Conservation (phyloP, 1,140 invertebrate species). For the Nylanderia fulva region DNA sequence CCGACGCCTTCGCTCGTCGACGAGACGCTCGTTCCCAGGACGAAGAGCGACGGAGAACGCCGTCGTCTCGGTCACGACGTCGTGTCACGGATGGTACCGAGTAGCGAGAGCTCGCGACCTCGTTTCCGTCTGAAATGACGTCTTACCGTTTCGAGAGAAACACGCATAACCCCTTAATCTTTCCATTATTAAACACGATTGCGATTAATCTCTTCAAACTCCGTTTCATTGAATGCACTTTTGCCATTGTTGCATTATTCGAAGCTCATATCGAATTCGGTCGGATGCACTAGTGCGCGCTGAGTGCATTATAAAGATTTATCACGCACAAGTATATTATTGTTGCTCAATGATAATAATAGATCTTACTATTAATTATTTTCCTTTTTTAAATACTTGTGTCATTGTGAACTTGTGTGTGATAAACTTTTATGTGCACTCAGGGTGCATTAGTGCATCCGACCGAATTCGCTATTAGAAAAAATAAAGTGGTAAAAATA, state of each 20-base stretch:
- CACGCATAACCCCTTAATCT: not conserved
- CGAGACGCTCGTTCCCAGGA: conserved; percentile 39
- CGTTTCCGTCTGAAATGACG: not conserved
- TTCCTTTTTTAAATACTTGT: no score
- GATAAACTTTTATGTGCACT: no score
- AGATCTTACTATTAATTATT: no score
- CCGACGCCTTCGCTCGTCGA: conserved; percentile 31
- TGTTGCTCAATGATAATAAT: no score
- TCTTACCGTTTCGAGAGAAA: not conserved
- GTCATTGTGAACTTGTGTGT: no score
- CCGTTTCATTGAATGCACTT: not conserved
- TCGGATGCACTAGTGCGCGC: no score
- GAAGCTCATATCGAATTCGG: no score
- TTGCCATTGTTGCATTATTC: not conserved
- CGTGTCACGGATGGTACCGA: conserved; percentile 21
- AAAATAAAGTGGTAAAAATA: not conserved
- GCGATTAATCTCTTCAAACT: not conserved
- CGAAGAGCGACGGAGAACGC: conserved; percentile 10
- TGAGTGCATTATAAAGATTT: no score
- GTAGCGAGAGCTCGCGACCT: conserved; percentile 25
- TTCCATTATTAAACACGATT: conserved; percentile 13
- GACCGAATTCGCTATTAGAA: no score
- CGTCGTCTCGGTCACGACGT: not conserved
- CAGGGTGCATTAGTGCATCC: no score
- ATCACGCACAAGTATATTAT: no score